Conservation (phyloP, 1,140 invertebrate genomes). For the Watersipora subatra region DNA sequence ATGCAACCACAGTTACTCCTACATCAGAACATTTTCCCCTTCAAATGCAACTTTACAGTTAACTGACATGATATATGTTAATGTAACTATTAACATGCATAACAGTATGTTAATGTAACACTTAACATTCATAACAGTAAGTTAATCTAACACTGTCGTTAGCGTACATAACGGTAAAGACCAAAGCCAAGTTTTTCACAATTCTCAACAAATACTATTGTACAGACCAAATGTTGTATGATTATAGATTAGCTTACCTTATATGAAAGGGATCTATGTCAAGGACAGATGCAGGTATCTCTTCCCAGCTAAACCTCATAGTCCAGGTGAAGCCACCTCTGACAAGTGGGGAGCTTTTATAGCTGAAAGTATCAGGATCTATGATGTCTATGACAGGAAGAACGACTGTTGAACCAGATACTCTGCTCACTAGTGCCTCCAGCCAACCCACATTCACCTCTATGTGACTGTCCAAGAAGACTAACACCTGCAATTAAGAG, state of each 20-base stretch:
- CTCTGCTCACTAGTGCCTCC: slow-evolving; percentile 81
- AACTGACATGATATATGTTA: slow-evolving; percentile 15
- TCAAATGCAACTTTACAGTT: slow-evolving; percentile 15
- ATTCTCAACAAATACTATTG: no score
- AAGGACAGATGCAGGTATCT: slow-evolving; percentile 14
- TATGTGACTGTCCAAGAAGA: slow-evolving; percentile 95
- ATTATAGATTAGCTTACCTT: no score
- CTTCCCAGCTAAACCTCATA: slow-evolving; percentile 35
- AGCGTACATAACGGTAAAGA: neutral
- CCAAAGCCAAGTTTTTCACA: neutral
- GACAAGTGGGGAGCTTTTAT: slow-evolving; percentile 22
- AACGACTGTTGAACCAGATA: slow-evolving; percentile 69
- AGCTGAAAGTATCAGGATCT: slow-evolving; percentile 69
- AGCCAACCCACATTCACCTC: slow-evolving; percentile 91
- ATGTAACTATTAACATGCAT: no score
- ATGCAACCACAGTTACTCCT: no score
- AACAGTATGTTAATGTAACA: slow-evolving; percentile 2
- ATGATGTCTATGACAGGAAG: slow-evolving; percentile 88
- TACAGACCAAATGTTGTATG: no score
- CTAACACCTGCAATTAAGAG: slow-evolving; percentile 60
- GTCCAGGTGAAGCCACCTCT: slow-evolving; percentile 36
- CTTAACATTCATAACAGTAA: neutral
- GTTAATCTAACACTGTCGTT: neutral
- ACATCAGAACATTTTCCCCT: no score
- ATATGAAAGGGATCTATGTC: neutral